Percentiles rank a stretch among this genome's conserved stretches.
phyloP scores from a whole-genome alignment of 2,113 vertebrate species.

The Alethe diademata region DNA sequence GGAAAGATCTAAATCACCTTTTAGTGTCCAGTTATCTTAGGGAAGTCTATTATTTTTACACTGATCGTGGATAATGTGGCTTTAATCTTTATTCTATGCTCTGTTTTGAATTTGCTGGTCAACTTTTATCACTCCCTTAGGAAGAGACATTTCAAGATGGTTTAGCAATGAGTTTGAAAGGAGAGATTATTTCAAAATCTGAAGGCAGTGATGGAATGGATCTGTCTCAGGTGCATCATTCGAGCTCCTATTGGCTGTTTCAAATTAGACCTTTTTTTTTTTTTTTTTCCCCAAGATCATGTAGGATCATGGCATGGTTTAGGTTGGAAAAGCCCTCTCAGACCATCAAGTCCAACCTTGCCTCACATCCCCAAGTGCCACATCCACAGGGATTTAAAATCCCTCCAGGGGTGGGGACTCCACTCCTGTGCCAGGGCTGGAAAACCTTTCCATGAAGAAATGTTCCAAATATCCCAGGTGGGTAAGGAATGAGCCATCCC shows the following conservation, averaged over 20 bases:
- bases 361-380: neutral
- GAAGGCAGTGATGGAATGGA: neutral
- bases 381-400: neutral
- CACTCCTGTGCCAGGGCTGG: neutral
- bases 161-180: neutral
- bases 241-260: rapidly evolving
- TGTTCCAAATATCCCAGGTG: neutral
- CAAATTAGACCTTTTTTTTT: neutral
- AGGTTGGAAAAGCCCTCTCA: neutral
- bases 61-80: neutral
- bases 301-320: neutral
- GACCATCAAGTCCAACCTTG: rapidly evolving
- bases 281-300: rapidly evolving
- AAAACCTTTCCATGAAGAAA: too few relatives aligned
- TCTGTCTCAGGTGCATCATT: neutral
- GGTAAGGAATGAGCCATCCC: neutral
- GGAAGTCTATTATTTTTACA: neutral
- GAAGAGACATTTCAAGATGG: neutral
- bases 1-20: neutral
- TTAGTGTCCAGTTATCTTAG: neutral
- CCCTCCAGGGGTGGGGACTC: neutral
- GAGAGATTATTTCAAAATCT: neutral
- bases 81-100: neutral
- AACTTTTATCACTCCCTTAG: neutral
- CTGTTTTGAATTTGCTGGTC: neutral